A percentile compares a stretch with the other conserved stretches of the same genome.
phyloP scores from a whole-genome alignment of 2,888 invertebrate species.

The Xanthia togata region DNA sequence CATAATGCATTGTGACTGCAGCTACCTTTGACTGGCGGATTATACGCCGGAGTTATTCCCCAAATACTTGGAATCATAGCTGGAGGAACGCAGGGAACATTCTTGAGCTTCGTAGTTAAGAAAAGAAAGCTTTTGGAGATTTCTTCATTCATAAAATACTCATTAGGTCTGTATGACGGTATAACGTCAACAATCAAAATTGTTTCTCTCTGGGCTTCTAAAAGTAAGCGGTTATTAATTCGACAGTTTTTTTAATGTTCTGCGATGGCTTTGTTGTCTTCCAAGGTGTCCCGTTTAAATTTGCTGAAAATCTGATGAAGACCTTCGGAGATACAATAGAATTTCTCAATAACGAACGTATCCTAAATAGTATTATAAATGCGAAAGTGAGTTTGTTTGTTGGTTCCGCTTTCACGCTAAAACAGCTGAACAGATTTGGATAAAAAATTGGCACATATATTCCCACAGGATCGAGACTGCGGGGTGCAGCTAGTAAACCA shows the following conservation, averaged over 20 bases:
- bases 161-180: neutral
- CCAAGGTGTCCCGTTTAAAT: neutral
- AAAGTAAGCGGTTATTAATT: neutral
- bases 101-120: neutral
- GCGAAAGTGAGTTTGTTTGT: too few relatives aligned
- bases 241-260: neutral
- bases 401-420: too few relatives aligned
- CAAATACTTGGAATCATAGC: slow-evolving; percentile 64
- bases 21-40: slow-evolving; percentile 79
- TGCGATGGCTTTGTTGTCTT: neutral
- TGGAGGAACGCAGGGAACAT: neutral
- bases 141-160: neutral
- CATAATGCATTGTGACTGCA: slow-evolving; percentile 84
- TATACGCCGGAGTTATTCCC: slow-evolving; percentile 78
- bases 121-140: neutral
- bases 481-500: too few relatives aligned
- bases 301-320: neutral
- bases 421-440: too few relatives aligned
- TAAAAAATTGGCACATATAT: too few relatives aligned
- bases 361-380: too few relatives aligned
- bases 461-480: too few relatives aligned
- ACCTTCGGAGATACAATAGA: neutral
- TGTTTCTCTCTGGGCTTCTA: too few relatives aligned
- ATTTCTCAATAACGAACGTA: neutral
- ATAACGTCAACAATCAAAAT: too few relatives aligned